phyloP scores from a whole-genome alignment of 1,140 invertebrate genomes.

The Apocrypta bakeri region DNA sequence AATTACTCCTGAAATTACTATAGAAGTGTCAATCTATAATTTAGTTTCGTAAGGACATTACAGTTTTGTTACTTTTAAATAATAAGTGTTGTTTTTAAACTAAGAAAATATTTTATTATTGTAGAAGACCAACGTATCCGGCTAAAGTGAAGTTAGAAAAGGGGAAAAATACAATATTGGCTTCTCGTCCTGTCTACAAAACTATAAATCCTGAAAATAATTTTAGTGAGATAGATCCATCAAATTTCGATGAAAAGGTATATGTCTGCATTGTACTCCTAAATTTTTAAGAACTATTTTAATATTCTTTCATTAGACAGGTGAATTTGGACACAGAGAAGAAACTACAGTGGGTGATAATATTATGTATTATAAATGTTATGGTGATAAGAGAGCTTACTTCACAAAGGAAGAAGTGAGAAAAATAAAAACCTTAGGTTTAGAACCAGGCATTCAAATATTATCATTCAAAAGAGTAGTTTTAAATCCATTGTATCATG shows the following conservation, averaged over 20 bases:
- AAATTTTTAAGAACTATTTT: background rate
- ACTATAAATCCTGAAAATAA: background rate
- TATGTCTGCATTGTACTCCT: background rate
- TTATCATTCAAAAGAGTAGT: constrained; percentile 19
- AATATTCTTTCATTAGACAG: background rate
- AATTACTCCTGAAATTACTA: background rate
- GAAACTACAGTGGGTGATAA: background rate
- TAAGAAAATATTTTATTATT: constrained; percentile 7
- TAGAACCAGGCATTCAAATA: constrained; percentile 42
- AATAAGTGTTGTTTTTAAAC: background rate
- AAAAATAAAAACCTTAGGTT: constrained; percentile 26
- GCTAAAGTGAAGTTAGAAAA: constrained; percentile 43
- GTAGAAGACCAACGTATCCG: constrained; percentile 23
- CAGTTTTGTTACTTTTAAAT: background rate
- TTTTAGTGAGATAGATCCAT: background rate
- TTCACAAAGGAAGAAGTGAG: constrained; percentile 27
- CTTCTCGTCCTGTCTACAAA: background rate
- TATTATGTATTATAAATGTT: constrained; percentile 34
- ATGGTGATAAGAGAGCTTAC: background rate
- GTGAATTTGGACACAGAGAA: background rate
- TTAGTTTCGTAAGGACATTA: constrained; percentile 39
- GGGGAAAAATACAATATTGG: constrained; percentile 34
- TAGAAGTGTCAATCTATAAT: constrained; percentile 11
- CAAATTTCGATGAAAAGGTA: background rate
- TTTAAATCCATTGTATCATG: constrained; percentile 41